Conservation (phyloP, 2,888 invertebrate genomes). For the Lepidochitona cinerea region DNA sequence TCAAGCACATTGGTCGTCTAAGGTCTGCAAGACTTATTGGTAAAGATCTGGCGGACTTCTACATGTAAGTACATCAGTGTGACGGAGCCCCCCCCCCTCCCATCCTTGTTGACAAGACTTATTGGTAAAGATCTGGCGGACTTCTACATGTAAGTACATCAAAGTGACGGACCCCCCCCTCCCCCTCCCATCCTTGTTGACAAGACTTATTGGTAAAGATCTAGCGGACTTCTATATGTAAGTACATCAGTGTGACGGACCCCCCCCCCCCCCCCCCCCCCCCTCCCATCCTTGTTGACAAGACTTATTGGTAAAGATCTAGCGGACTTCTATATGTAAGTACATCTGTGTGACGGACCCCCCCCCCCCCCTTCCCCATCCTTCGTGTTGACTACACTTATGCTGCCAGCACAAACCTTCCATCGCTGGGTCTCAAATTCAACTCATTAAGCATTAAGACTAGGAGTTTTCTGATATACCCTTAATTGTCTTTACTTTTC, state of each 20-base stretch:
- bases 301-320: no score
- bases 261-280: not conserved
- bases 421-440: no score
- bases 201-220: constrained; percentile 86
- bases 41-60: constrained; percentile 90
- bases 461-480: no score
- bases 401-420: no score
- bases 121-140: constrained; percentile 87
- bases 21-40: constrained; percentile 91
- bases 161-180: not conserved
- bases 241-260: constrained; percentile 63
- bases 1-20: constrained; percentile 90
- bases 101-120: not conserved
- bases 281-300: not conserved
- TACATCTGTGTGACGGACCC: no score
- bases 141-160: constrained; percentile 84
- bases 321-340: no score
- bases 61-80: constrained; percentile 78
- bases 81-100: not conserved
- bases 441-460: no score
- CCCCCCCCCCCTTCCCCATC: no score
- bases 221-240: constrained; percentile 92
- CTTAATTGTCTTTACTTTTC: no score
- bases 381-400: no score
- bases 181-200: not conserved